A percentile compares a stretch with the other conserved stretches of the same genome.
Conservation (phyloP, 2,113 vertebrate genomes). For the Casuarius casuarius region DNA sequence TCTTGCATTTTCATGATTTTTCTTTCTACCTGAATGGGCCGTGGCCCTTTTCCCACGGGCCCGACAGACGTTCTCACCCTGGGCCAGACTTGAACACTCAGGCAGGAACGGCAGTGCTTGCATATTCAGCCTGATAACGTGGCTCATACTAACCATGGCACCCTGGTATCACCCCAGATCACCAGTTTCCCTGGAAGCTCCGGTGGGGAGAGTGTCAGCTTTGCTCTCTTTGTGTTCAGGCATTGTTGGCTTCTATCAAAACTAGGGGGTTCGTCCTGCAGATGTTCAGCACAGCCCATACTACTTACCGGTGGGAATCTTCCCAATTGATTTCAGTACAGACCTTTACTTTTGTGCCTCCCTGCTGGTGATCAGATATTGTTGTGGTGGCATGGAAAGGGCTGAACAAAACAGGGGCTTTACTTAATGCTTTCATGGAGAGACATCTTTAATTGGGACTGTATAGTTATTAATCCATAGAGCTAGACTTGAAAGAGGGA, state of each 20-base stretch:
- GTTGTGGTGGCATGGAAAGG: background rate
- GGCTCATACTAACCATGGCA: background rate
- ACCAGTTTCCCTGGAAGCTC: background rate
- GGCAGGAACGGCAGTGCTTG: background rate
- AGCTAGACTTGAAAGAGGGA: background rate
- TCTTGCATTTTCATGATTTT: background rate
- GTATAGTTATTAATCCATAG: background rate
- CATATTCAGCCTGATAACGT: accelerated
- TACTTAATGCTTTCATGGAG: background rate
- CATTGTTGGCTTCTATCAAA: background rate
- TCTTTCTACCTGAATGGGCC: background rate
- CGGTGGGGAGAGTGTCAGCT: background rate
- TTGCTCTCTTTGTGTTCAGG: accelerated
- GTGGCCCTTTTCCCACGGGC: background rate
- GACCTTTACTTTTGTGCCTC: background rate
- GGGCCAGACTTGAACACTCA: accelerated
- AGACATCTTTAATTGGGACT: background rate
- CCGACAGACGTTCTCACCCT: background rate
- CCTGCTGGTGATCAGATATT: background rate
- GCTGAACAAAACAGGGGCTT: background rate
- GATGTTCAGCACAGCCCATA: accelerated
- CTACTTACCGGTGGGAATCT: accelerated
- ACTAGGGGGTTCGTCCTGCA: background rate
- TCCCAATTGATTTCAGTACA: background rate
- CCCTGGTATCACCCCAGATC: background rate